Evolutionary conservation across 2,888 invertebrate species (phyloP).

Genomic region (Spialia ferax): DNA sequence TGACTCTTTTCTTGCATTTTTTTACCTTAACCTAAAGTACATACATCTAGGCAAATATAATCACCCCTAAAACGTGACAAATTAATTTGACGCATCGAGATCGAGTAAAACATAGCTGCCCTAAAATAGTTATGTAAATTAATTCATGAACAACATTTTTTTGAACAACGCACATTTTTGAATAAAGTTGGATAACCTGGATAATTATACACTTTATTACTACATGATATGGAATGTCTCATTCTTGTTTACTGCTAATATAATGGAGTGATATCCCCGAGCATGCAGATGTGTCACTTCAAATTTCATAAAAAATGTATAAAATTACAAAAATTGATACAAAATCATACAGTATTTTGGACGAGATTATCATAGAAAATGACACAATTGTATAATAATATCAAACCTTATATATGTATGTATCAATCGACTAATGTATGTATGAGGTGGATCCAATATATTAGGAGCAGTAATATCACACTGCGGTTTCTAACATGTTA

Average conservation of each 20-base stretch:
- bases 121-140: conserved; percentile 22
- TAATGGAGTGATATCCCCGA: conserved; percentile 63
- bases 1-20: conserved; percentile 2
- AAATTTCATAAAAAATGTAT: conserved; percentile 83
- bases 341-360: conserved; percentile 73
- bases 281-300: conserved; percentile 75
- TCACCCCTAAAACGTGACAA: conserved; percentile 14
- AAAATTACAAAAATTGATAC: conserved; percentile 84
- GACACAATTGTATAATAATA: conserved; percentile 79
- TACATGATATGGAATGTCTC: conserved; percentile 85
- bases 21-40: conserved; percentile 23
- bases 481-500: conserved; percentile 71
- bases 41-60: conserved; percentile 19
- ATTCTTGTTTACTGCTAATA: conserved; percentile 76
- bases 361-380: conserved; percentile 68
- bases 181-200: conserved; percentile 13
- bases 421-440: conserved; percentile 63
- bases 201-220: conserved; percentile 24
- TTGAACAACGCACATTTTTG: too few relatives aligned
- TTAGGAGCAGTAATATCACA: conserved; percentile 62
- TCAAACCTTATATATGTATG: conserved; percentile 69
- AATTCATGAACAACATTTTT: conserved; percentile 8
- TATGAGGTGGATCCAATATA: conserved; percentile 72
- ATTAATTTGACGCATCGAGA: conserved; percentile 16
- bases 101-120: conserved; percentile 30